Base-by-base conservation (phyloP, 1,140 invertebrate genomes). In the Stenopsyche tienmushanensis region DNA sequence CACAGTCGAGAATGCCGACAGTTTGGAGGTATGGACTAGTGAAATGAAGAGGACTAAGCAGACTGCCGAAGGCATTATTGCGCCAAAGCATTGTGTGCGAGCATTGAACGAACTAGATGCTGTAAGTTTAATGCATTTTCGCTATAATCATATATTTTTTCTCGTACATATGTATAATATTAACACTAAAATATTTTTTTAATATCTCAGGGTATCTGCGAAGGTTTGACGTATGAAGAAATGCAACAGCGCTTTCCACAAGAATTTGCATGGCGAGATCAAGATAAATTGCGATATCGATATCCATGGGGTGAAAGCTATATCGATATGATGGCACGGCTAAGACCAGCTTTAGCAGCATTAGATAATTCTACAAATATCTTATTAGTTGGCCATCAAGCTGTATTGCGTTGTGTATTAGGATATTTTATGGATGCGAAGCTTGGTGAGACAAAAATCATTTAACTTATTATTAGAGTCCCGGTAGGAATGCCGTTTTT, bases 281-380 rank as follows among this genome's bases (percentile, higher is more conserved):
- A 92, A 72, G 92, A 97, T 75, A 97, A 97, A 78, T 84, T 95
- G 57, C 88, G 90, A 69, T 97, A 96, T 78, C 85, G 94, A 41
- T 97, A 97, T 78, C 93, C 93, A 0, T 91, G 90, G 83, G 94
- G 94, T 17, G 94, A 97, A 73, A 92, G 89, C 9, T 95, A 95
- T 75, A 83, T 92, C 65, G 93, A 96, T 76, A 86, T 94, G 41
- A 92, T 96, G 82, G 84, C 85, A 15, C 80, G 93, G n/a, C 80
- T 95, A 18, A 86, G 91, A 24, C 91, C 91, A 3, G 90, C 95
- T 1, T 80, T 91, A 0, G 80, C 83, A 0, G 93, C 94, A 70
- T 76, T 97, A 10, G 92, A 96, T 72, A 83, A 88, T 64, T 88
- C 93, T 65, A 87, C 90, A 66, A 93, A 95, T 75, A 87, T 97